Base-by-base conservation (phyloP, 2,797 vertebrate species). In the Sarcophilus harrisii region DNA sequence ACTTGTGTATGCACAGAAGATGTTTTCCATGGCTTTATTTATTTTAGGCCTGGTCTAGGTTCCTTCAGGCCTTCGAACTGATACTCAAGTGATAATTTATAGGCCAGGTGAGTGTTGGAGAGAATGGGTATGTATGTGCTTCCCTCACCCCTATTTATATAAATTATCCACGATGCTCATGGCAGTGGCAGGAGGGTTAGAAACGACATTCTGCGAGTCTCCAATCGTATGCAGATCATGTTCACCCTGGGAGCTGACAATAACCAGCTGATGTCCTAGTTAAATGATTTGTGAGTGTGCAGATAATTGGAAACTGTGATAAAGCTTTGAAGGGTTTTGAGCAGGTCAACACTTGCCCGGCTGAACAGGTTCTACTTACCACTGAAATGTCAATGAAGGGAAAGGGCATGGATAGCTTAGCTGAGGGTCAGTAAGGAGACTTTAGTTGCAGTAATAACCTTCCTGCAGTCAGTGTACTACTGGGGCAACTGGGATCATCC, bases 291-390 rank as follows among this genome's bases (percentile, higher is more conserved):
- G 73, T 87, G 73, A 49, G 38, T 49, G 73, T 45, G 73, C 73
- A 87, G 73, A 87, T 87, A 87, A 87, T 87, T 87, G 73, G 73
- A 87, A 87, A 87, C 73, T 49, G 38, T 87, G 73, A 87, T 87
- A 87, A 87, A 87, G 73, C 73, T 87, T 87, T 49, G 73, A 87
- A 87, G 73, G 73, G 73, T 87, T 87, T 87, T 87, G 73, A 87
- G 38, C 73, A 87, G 73, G 73, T 87, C 73, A 87, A 87, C 73
- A 87, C 24, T 87, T 87, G 73, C 21, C 66, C 10, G 8, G 73
- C 38, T 87, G 73, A 49, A 49, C 73, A 87, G 73, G 73, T 87
- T 87, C 73, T 87, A 87, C 73, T 49, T 24, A 45, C 73, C 73
- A 49, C 73, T 81, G 66, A 81, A 81, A 81, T 81, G 66, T 81